phyloP scores from a whole-genome alignment of 2,797 vertebrate species.

The Parauchenoglanis ngamensis region DNA sequence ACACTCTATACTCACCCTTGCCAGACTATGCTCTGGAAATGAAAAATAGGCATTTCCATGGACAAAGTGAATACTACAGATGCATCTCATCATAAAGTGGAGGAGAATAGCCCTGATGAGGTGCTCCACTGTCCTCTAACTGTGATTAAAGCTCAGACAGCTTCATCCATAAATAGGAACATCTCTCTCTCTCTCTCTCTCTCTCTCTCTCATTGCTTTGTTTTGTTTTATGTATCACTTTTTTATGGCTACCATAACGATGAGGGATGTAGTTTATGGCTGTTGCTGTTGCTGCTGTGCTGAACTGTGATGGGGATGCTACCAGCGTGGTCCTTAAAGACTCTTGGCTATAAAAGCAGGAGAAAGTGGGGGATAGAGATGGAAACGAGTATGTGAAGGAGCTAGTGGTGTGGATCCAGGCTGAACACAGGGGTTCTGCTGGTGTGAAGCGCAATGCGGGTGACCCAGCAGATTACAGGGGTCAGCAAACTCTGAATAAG shows the following conservation, averaged over 20 bases:
- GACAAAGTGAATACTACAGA: constrained; percentile 63
- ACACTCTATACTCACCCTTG: not conserved
- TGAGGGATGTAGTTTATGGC: constrained; percentile 73
- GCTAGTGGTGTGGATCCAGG: constrained; percentile 35
- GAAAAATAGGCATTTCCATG: constrained; percentile 55
- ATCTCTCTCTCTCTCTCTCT: constrained; percentile 62
- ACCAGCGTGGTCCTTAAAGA: constrained; percentile 57
- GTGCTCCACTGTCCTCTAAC: constrained; percentile 45
- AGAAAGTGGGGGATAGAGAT: constrained; percentile 33
- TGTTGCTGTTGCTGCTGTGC: constrained; percentile 66
- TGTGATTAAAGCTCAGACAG: constrained; percentile 77
- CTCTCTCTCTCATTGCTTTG: constrained; percentile 63
- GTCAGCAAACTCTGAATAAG: constrained; percentile 65
- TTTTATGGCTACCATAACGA: constrained; percentile 77
- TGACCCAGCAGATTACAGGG: constrained; percentile 68
- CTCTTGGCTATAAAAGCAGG: constrained; percentile 32
- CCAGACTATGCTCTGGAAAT: not conserved
- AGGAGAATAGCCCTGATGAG: constrained; percentile 62
- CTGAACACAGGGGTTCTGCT: constrained; percentile 20
- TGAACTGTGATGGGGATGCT: constrained; percentile 66
- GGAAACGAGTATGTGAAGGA: constrained; percentile 54
- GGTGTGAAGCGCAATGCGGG: constrained; percentile 54
- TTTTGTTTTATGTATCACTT: constrained; percentile 78
- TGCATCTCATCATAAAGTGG: constrained; percentile 25
- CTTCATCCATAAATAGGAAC: constrained; percentile 77